phyloP scores from a whole-genome alignment of 2,888 invertebrate genomes.

The Nowickia ferox region DNA sequence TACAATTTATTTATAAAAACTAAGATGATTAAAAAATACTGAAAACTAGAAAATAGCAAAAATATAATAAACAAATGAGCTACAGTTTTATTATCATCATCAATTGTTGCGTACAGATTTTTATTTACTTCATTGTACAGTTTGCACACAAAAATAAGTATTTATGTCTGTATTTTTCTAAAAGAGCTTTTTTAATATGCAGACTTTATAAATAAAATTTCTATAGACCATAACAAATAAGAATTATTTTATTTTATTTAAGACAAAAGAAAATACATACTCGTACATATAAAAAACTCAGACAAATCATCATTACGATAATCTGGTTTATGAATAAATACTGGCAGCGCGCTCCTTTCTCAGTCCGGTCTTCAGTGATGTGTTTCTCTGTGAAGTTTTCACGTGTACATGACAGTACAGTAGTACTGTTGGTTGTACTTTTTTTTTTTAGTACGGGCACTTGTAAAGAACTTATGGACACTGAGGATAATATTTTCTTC shows the following conservation, averaged over 20 bases:
- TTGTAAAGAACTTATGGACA: too few species aligned
- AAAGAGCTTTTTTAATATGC: neutral
- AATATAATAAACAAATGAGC: conserved; percentile 3
- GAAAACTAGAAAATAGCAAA: neutral
- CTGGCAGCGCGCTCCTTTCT: neutral
- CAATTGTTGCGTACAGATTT: neutral
- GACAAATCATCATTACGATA: conserved; percentile 26
- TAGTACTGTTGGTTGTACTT: too few species aligned
- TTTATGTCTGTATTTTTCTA: neutral
- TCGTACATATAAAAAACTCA: neutral
- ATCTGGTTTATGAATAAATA: conserved; percentile 26
- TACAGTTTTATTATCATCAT: conserved; percentile 3
- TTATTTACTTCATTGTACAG: too few species aligned
- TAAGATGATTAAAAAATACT: conserved; percentile 24
- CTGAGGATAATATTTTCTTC: too few species aligned
- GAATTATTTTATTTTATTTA: conserved; percentile 3
- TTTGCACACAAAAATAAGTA: too few species aligned
- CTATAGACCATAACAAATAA: conserved; percentile 33
- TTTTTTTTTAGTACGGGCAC: too few species aligned
- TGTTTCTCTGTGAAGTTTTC: neutral
- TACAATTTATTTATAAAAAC: conserved; percentile 42
- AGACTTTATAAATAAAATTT: conserved; percentile 45
- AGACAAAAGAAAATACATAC: neutral
- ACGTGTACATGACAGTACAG: too few species aligned
- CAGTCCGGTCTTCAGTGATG: conserved; percentile 3